Evolutionary conservation across 2,113 vertebrate species (phyloP).

Genomic region (Okapia johnstoni): DNA sequence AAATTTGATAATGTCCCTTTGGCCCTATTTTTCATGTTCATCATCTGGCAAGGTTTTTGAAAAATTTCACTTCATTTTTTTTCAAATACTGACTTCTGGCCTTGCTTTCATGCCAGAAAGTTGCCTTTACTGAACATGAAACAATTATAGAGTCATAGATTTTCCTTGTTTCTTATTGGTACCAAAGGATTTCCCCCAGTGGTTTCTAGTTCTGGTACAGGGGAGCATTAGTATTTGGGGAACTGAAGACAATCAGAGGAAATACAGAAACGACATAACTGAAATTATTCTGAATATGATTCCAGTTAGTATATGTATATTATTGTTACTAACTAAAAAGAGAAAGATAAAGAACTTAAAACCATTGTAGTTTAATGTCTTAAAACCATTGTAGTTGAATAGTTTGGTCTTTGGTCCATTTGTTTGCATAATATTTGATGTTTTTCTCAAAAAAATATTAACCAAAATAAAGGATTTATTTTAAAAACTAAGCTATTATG

Average conservation of each 20-base stretch:
- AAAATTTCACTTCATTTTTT: constrained; percentile 20
- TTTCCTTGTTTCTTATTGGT: neutral
- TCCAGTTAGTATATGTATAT: neutral
- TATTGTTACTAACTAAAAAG: neutral
- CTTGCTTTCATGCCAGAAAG: neutral
- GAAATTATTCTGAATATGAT: neutral
- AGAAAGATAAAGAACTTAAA: neutral
- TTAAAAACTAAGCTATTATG: constrained; percentile 5
- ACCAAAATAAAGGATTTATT: neutral
- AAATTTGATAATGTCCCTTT: neutral
- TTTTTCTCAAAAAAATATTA: constrained; percentile 25
- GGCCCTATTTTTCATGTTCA: neutral
- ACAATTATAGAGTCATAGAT: neutral
- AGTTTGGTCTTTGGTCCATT: neutral
- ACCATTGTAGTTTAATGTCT: neutral
- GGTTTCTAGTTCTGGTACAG: neutral
- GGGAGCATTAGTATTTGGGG: neutral
- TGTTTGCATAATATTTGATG: neutral
- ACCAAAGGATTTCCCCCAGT: neutral
- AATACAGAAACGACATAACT: neutral
- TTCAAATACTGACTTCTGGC: neutral
- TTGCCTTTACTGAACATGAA: neutral
- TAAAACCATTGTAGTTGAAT: neutral
- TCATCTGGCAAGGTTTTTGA: constrained; percentile 15
- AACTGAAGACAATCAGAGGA: neutral